A percentile compares a stretch with the other conserved stretches of the same genome.
phyloP scores from a whole-genome alignment of 2,113 vertebrate genomes.

The Proteles cristata region DNA sequence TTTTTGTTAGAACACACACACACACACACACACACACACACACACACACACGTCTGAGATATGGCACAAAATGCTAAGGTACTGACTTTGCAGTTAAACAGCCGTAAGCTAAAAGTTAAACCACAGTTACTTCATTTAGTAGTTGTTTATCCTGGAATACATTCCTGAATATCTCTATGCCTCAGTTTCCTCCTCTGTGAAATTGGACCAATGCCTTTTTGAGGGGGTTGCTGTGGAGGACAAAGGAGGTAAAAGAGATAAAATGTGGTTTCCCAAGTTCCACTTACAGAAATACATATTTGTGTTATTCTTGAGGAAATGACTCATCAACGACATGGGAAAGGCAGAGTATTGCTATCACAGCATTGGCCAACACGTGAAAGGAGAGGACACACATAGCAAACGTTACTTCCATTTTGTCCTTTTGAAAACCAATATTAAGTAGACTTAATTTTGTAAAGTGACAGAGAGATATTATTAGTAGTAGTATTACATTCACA shows the following conservation, averaged over 20 bases:
- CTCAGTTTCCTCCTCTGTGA: neutral
- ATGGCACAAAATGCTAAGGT: neutral
- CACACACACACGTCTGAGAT: accelerated
- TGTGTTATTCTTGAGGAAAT: too few species aligned
- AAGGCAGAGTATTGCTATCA: neutral
- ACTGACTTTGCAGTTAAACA: neutral
- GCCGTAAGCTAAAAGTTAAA: too few species aligned
- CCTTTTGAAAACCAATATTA: neutral
- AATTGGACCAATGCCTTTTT: neutral
- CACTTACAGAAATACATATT: too few species aligned
- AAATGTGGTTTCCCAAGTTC: neutral
- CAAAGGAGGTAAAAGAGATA: neutral
- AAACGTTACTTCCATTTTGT: neutral
- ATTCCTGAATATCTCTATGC: neutral
- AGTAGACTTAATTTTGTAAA: neutral
- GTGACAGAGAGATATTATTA: neutral
- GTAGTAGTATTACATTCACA: neutral
- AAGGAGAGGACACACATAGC: neutral
- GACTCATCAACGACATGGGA: neutral
- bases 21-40: neutral
- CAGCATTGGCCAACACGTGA: neutral
- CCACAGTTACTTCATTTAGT: neutral
- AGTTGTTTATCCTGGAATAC: neutral
- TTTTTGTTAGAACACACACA: neutral
- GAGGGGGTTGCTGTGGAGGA: accelerated